Base-by-base conservation (phyloP, 2,888 invertebrate species). In the Erannis defoliaria region DNA sequence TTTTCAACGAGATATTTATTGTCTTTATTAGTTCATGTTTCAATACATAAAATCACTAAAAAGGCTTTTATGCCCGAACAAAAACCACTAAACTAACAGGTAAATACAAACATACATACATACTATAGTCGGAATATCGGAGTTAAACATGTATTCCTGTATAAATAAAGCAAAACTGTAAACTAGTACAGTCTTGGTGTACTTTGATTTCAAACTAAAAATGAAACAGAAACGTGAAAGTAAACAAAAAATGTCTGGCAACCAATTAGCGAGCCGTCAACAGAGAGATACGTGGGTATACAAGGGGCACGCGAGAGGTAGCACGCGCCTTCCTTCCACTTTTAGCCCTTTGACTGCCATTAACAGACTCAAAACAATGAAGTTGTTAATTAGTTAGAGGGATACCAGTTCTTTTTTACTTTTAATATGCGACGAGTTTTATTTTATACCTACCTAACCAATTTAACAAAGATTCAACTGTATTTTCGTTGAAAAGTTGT, bases 231-330 rank as follows among this genome's bases (percentile, higher is more conserved):
- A 43, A 45, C 26, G 26, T 45, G 37, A 43, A 54, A 40, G 51
- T 40, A 40, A 63, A 64, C 40, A 62, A 57, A 73, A 46, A 65
- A 35, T 19, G 50, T 50, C 33, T 65, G 53, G 49, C 62, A 61
- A 59, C 12, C 58, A 55, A 60, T 61, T 55, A 61, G 60, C 60
- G n/a, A 49, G 43, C 60, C 55, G 60, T 55, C 60, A 49, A 54
- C 42, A 19, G 19, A 46, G 33, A 50, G 43, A 56, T 26, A 55
- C 53, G 42, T 38, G 50, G 50, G 51, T 51, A 49, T 16, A 49
- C 35, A 18, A 23, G 38, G 50, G 16, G 10, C 46, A 18, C 26
- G 5, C 18, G 46, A 18, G 46, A 33, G 46, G 29, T 16, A n/a
- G 14, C 33, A 9, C 49, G 49, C 49, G 49, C 49, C 49, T 40